Evolutionary conservation across 2,888 invertebrate genomes (phyloP).

Genomic region (Cephonodes hylas): DNA sequence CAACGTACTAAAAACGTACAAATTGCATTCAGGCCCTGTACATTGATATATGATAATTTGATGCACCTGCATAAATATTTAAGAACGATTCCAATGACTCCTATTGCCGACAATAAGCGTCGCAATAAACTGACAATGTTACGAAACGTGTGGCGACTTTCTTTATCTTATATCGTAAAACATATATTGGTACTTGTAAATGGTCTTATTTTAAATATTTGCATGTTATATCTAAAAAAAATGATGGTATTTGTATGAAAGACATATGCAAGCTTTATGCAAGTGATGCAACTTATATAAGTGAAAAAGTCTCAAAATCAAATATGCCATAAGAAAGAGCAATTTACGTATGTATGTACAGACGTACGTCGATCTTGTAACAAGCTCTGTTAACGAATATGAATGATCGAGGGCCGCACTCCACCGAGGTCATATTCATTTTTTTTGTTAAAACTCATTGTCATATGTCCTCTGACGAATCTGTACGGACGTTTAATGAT

Average conservation of each 20-base stretch:
- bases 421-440: slow-evolving; percentile 3
- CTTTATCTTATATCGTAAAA: background rate
- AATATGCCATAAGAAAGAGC: background rate
- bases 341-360: slow-evolving; percentile 19
- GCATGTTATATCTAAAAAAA: background rate
- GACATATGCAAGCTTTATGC: background rate
- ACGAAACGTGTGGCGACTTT: slow-evolving; percentile 5
- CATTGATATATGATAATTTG: slow-evolving; percentile 5
- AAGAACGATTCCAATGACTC: background rate
- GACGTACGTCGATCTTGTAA: slow-evolving; percentile 40
- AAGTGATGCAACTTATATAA: background rate
- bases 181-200: background rate
- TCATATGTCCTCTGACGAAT: background rate
- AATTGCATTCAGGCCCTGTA: slow-evolving; percentile 7
- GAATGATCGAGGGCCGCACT: slow-evolving; percentile 41
- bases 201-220: background rate
- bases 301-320: background rate
- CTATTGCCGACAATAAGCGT: background rate
- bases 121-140: slow-evolving; percentile 23
- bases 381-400: slow-evolving; percentile 39
- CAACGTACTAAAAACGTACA: slow-evolving; percentile 17
- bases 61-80: background rate
- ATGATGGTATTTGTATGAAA: background rate
- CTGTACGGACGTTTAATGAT: background rate
- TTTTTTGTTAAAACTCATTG: background rate